Evolutionary conservation across 2,888 invertebrate species (phyloP).

Genomic region (Ametastegia equiseti): DNA sequence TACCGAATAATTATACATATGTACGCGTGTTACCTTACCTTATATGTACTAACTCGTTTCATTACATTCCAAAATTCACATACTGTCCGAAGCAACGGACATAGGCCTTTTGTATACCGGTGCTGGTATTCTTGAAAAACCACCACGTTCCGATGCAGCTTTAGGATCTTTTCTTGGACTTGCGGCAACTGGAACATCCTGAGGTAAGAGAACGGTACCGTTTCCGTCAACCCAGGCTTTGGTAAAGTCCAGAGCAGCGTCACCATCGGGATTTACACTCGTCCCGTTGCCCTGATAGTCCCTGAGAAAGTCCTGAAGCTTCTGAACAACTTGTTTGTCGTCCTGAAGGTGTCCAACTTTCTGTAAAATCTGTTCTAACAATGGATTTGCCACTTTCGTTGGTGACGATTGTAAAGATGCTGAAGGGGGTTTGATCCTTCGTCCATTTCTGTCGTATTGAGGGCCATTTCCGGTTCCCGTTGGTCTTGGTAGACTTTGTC

Average conservation of each 20-base stretch:
- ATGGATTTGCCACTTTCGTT: conserved; percentile 80
- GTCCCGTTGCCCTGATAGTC: conserved; percentile 76
- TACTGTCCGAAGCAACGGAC: conserved; percentile 70
- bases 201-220: conserved; percentile 79
- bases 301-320: conserved; percentile 84
- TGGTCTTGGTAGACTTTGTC: conserved; percentile 74
- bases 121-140: conserved; percentile 78
- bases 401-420: conserved; percentile 81
- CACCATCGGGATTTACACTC: conserved; percentile 72
- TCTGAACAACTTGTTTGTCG: conserved; percentile 85
- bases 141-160: conserved; percentile 72
- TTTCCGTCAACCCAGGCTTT: conserved; percentile 86
- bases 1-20: background rate
- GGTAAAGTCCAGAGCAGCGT: conserved; percentile 84
- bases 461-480: conserved; percentile 73
- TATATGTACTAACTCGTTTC: background rate
- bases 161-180: conserved; percentile 79
- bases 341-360: conserved; percentile 86
- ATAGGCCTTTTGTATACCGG: conserved; percentile 75
- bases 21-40: background rate
- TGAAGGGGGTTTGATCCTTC: conserved; percentile 75
- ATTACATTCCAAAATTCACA: conserved; percentile 59
- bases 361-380: conserved; percentile 85
- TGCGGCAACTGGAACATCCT: conserved; percentile 69
- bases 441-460: conserved; percentile 76